Evolutionary conservation across 2,797 vertebrate species (phyloP).

Genomic region (Amblyraja radiata): DNA sequence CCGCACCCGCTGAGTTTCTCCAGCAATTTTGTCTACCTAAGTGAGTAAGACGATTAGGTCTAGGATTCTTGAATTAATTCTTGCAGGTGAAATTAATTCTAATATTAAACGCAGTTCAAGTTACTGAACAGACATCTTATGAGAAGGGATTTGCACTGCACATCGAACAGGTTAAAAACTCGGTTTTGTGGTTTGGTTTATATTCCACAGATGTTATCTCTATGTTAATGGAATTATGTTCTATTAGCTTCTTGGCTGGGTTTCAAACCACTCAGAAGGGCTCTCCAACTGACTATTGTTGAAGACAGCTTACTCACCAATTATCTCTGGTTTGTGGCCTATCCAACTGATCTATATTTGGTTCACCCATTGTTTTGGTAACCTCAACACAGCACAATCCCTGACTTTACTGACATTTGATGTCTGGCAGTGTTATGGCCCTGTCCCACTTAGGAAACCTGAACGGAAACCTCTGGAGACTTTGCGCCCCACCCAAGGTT

Average conservation of each 20-base stretch:
- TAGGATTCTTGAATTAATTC: background rate
- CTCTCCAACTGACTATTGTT: background rate
- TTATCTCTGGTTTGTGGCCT: conserved; percentile 16
- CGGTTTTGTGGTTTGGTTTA: background rate
- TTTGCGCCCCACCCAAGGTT: no score
- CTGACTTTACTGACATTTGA: background rate
- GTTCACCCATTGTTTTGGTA: background rate
- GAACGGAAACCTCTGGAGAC: no score
- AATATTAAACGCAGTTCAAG: background rate
- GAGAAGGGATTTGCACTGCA: background rate
- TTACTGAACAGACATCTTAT: background rate
- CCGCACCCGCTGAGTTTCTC: no score
- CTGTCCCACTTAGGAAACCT: no score
- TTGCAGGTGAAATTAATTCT: background rate
- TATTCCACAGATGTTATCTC: background rate
- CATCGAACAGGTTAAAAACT: background rate
- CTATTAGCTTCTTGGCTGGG: background rate
- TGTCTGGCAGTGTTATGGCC: background rate
- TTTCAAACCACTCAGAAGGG: conserved; percentile 16
- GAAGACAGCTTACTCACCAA: background rate
- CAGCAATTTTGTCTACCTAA: background rate
- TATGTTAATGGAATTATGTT: background rate
- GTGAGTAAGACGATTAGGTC: background rate
- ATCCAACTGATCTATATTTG: background rate
- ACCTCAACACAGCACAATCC: background rate